Conservation (phyloP, 2,888 invertebrate species). For the Drosophila trichaetosa region DNA sequence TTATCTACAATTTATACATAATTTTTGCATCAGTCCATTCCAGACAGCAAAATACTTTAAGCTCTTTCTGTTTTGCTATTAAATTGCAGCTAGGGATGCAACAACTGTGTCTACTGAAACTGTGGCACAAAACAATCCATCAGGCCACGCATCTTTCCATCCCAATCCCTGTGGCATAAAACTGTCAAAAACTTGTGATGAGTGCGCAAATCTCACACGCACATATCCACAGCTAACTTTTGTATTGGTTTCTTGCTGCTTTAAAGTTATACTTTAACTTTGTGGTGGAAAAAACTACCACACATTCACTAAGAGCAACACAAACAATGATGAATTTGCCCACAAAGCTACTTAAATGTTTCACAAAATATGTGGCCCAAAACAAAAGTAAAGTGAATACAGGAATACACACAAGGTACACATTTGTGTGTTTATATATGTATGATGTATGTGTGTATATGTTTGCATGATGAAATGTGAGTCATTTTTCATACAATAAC, state of each 20-base stretch:
- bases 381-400: constrained; percentile 59
- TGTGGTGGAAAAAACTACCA: constrained; percentile 4
- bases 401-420: neutral
- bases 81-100: constrained; percentile 40
- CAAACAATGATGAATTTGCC: constrained; percentile 64
- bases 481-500: constrained; percentile 62
- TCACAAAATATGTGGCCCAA: constrained; percentile 46
- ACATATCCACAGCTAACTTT: constrained; percentile 10
- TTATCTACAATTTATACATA: constrained; percentile 78
- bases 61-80: constrained; percentile 36
- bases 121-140: constrained; percentile 64
- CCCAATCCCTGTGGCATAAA: constrained; percentile 49
- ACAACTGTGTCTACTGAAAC: constrained; percentile 36
- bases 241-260: constrained; percentile 17
- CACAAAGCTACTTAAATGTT: constrained; percentile 61
- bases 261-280: constrained; percentile 52
- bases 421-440: neutral
- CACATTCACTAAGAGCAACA: constrained; percentile 5
- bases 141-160: constrained; percentile 40
- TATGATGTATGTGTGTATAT: neutral
- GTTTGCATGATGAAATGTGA: constrained; percentile 63
- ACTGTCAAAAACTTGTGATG: constrained; percentile 69
- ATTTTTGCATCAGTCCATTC: constrained; percentile 61
- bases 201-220: constrained; percentile 48
- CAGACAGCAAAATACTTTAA: constrained; percentile 65